Percentiles rank a stretch among this genome's conserved stretches.
Evolutionary conservation across 2,113 vertebrate genomes (phyloP).

Genomic region (Bolborhynchus lineola): DNA sequence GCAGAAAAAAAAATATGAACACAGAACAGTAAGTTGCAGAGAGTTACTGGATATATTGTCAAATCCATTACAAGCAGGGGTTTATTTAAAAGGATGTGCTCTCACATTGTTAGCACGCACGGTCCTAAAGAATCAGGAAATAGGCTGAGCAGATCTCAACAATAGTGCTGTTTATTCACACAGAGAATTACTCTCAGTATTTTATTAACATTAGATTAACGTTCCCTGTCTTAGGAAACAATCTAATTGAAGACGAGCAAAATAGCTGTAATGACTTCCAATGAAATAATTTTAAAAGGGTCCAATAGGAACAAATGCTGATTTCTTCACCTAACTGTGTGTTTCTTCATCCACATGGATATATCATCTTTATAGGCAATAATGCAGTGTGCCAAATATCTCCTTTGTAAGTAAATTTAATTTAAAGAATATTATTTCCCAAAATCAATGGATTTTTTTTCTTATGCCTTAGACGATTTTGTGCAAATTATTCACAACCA

Average conservation of each 20-base stretch:
- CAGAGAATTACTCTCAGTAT: not conserved
- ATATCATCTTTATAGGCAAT: not conserved
- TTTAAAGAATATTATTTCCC: not conserved
- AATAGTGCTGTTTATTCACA: not conserved
- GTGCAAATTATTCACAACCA: not conserved
- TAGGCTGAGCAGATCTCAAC: not conserved
- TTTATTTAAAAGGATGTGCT: not conserved
- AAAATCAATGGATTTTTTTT: not conserved
- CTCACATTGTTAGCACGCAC: not conserved
- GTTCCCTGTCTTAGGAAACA: not conserved
- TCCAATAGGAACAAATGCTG: not conserved
- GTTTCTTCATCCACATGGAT: not conserved
- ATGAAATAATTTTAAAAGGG: not conserved
- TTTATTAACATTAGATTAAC: slow-evolving; percentile 3
- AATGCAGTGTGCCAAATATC: not conserved
- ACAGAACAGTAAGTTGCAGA: not conserved
- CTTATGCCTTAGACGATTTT: not conserved
- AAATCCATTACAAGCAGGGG: not conserved
- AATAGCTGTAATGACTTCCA: not conserved
- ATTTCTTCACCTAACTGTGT: not conserved
- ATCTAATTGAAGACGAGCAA: not conserved
- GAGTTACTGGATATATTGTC: not conserved
- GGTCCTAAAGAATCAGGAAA: not conserved
- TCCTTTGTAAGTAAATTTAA: not conserved
- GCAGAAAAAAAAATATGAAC: not conserved